Base-by-base conservation (phyloP, 2,888 invertebrate genomes). In the Tachina fera region DNA sequence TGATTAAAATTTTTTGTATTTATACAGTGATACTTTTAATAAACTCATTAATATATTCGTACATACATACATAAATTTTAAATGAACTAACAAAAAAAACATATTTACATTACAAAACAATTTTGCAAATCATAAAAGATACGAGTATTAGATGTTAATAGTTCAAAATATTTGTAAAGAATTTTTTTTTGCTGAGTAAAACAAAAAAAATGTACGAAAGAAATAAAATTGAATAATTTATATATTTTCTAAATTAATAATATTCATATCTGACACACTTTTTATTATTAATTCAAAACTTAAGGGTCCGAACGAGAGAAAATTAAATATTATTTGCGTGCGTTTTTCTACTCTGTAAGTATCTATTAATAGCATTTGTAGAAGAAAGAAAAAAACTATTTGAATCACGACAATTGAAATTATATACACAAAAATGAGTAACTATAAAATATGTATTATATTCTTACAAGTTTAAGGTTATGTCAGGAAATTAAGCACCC, bases 391-490 rank as follows among this genome's bases (percentile, higher is more conserved):
- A n/a, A 43, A 16, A 39, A 14, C 31, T 5, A 19, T 61, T 65
- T 56, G 10, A 53, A 65, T 79, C 79, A 80, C 65, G 72, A 71
- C 47, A 72, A 41, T 22, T 49, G 41, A 51, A 45, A 43, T 60
- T 14, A n/a, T n/a, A n/a, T n/a, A 58, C 19, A 31, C 14, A 56
- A 43, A 79, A 58, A 22, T 14, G 11, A 43, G 14, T 43, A n/a
- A 5, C 22, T 31, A 47, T 2, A 9, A 49, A 67, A n/a, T n/a
- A n/a, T n/a, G n/a, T 13, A 71, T 43, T 45, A 11, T 22, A 19
- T 67, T 67, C 41, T 22, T 53, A 47, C 72, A 80, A 84, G 84
- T 81, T 81, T 80, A 72, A 77, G 76, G 84, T 85, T 85, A 74
- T 78, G 85, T 82, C 75, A 56, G 63, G 70, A 78, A 75, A 78